Percentiles rank a stretch among this genome's conserved stretches.
Conservation (phyloP, 2,888 invertebrate genomes). For the Encarsia formosa region DNA sequence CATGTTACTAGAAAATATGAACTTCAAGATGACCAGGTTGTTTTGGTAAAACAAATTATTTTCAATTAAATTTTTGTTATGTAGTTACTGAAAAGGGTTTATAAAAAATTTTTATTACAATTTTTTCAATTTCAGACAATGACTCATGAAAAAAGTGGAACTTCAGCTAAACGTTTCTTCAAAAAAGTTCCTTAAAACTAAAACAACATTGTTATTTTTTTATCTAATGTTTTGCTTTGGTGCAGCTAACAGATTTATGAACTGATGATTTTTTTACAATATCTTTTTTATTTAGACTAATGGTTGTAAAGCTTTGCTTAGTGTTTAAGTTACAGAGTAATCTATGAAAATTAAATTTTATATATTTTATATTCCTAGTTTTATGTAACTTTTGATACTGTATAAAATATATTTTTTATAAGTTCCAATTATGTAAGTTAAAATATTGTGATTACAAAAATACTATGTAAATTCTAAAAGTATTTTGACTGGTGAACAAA, state of each 20-base stretch:
- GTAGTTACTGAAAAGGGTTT: neutral
- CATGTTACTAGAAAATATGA: constrained; percentile 51
- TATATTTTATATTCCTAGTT: too few relatives aligned
- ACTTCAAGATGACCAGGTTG: constrained; percentile 46
- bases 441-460: too few relatives aligned
- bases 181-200: constrained; percentile 47
- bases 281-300: constrained; percentile 5
- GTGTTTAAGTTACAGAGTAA: constrained; percentile 4
- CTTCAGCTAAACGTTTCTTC: constrained; percentile 58
- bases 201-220: neutral
- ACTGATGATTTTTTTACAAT: constrained; percentile 7
- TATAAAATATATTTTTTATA: too few relatives aligned
- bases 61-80: too few relatives aligned
- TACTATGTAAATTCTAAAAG: too few relatives aligned
- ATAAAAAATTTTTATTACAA: neutral
- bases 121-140: constrained; percentile 55
- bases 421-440: too few relatives aligned
- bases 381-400: too few relatives aligned
- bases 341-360: constrained; percentile 14
- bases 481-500: too few relatives aligned
- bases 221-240: constrained; percentile 8
- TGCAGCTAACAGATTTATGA: constrained; percentile 9
- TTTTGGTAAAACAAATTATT: constrained; percentile 37
- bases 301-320: constrained; percentile 17
- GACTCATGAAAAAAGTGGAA: constrained; percentile 54